Conservation (phyloP, 2,113 vertebrate species). For the Tichodroma muraria region DNA sequence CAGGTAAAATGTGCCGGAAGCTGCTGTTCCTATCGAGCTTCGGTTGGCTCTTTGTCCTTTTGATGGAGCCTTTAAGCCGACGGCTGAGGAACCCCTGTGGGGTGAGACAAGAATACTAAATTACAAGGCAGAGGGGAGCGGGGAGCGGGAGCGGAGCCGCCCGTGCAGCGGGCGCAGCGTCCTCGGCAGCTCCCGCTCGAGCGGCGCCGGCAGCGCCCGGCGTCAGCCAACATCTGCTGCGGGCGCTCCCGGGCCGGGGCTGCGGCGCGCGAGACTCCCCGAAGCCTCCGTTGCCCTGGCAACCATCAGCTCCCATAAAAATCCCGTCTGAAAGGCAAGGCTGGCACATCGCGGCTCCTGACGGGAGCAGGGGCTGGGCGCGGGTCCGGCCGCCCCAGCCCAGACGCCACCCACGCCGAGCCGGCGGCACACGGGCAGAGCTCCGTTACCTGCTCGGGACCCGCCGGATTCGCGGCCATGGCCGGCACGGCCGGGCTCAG, state of each 20-base stretch:
- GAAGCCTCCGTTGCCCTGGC: conserved; percentile 82
- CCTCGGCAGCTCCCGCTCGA: not conserved
- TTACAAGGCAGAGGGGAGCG: not conserved
- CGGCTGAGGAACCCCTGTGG: conserved; percentile 88
- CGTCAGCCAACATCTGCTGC: conserved; percentile 66
- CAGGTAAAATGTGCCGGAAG: conserved; percentile 95
- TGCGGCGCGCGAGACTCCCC: conserved; percentile 72
- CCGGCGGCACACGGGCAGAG: accelerated
- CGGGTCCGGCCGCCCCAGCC: not conserved
- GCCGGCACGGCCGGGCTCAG: not conserved
- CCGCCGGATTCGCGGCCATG: not conserved
- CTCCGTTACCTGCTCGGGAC: not conserved
- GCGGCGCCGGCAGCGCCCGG: conserved; percentile 19
- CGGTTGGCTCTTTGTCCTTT: conserved; percentile 98
- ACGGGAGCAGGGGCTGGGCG: not conserved
- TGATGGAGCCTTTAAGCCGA: conserved; percentile 95
- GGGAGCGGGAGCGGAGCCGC: not conserved
- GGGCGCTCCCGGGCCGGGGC: conserved; percentile 53
- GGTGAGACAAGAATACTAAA: conserved; percentile 68
- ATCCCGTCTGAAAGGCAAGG: conserved; percentile 39
- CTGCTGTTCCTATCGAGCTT: conserved; percentile 98
- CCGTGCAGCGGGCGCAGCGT: not conserved
- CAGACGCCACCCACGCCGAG: not conserved
- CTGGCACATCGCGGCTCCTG: not conserved
- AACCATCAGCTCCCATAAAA: conserved; percentile 75